These are phyloP conservation scores for Barnardius zonarius DNA, from an alignment of 2,113 vertebrate species.

Conservation along the genomic window DNA sequence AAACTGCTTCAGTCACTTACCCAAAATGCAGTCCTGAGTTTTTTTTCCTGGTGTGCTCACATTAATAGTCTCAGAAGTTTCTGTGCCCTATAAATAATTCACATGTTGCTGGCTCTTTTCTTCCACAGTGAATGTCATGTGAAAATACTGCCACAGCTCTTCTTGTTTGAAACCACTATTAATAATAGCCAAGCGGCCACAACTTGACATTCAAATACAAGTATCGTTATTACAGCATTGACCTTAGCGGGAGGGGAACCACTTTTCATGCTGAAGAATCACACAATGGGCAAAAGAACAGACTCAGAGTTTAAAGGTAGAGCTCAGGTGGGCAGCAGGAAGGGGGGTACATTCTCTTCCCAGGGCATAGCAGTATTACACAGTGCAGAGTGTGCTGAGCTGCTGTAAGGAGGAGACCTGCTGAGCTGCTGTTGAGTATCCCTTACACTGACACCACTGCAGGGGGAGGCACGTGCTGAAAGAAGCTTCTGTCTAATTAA, in stretches of 20 bases:
- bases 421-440: neutral
- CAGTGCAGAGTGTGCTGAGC: neutral
- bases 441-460: neutral
- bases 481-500: neutral
- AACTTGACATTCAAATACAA: neutral
- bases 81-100: neutral
- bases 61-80: neutral
- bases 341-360: neutral
- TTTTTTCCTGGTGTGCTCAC: neutral
- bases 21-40: neutral
- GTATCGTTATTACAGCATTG: neutral
- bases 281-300: fast-evolving
- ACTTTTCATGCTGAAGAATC: neutral
- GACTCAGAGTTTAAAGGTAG: neutral
- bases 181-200: neutral
- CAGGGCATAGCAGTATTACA: neutral
- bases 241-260: neutral
- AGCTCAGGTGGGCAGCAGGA: neutral
- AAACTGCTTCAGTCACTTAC: neutral
- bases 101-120: neutral
- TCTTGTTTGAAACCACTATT: neutral
- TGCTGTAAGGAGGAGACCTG: neutral
- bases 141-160: neutral
- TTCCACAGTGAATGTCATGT: neutral
- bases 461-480: neutral